phyloP scores from a whole-genome alignment of 1,140 invertebrate genomes.

The Hestina assimilis region DNA sequence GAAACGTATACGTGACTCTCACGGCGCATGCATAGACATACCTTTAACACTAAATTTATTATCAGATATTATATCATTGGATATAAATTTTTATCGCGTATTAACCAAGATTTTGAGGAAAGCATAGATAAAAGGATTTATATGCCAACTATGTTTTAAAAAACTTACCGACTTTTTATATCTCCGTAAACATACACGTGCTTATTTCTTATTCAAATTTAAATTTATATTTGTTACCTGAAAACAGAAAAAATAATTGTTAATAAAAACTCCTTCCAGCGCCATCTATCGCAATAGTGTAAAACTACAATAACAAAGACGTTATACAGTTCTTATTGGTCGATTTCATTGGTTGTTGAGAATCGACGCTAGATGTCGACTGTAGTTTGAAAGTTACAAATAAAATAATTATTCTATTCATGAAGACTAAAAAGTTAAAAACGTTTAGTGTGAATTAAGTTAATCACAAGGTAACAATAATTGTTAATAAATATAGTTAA shows the following conservation, averaged over 20 bases:
- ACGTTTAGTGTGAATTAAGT: neutral
- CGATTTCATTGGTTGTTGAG: neutral
- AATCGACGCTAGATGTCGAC: neutral
- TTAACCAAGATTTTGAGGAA: neutral
- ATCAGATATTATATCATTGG: neutral
- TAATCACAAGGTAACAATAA: no score
- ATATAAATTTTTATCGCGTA: neutral
- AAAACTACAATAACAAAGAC: neutral
- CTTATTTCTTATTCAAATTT: no score
- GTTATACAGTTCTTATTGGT: neutral
- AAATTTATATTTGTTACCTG: no score
- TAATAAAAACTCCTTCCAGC: neutral
- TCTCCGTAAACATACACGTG: no score
- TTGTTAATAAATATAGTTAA: no score
- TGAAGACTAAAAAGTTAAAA: no score
- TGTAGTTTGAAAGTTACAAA: neutral
- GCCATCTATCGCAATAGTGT: neutral
- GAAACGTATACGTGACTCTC: slow-evolving; percentile 3
- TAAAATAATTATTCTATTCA: no score
- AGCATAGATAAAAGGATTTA: no score
- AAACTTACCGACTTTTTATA: no score
- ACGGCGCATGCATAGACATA: neutral
- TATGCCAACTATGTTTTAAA: no score
- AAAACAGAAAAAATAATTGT: neutral
- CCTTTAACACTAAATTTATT: neutral